Percentiles rank a stretch among this genome's conserved stretches.
Evolutionary conservation across 2,113 vertebrate genomes (phyloP).

Genomic region (Otolemur garnettii): DNA sequence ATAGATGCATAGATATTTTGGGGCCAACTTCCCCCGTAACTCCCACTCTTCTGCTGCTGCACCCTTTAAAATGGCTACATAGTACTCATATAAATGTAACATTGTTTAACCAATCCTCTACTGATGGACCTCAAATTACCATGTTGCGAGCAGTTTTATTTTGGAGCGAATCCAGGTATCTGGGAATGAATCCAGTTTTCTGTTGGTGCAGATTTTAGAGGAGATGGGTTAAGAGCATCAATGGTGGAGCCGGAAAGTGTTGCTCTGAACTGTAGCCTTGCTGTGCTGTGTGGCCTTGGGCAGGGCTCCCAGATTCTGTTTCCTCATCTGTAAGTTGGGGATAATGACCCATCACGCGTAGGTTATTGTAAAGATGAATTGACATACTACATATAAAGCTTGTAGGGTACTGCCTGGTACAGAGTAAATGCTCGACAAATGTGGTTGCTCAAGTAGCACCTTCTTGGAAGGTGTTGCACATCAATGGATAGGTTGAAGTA

Average conservation of each 20-base stretch:
- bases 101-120: background rate
- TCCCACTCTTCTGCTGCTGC: no score
- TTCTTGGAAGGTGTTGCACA: background rate
- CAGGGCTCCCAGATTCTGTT: background rate
- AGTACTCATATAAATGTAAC: background rate
- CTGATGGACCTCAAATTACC: background rate
- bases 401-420: no score
- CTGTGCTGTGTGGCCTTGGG: constrained; percentile 4
- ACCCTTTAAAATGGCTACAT: background rate
- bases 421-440: background rate
- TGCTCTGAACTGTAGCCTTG: background rate
- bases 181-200: constrained; percentile 60
- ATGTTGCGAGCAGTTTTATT: constrained; percentile 45
- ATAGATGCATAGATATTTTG: background rate
- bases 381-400: background rate
- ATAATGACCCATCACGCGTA: rapidly evolving
- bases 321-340: background rate
- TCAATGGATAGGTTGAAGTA: no score
- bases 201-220: constrained; percentile 18
- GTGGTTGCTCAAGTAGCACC: background rate
- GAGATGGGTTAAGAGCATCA: rapidly evolving
- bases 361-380: background rate
- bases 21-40: no score
- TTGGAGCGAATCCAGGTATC: constrained; percentile 61
- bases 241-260: background rate